Evolutionary conservation across 2,888 invertebrate species (phyloP), one percentile per base, ranked within the genome.

Genomic region (Ashinkailepas kermadecensis): DNA sequence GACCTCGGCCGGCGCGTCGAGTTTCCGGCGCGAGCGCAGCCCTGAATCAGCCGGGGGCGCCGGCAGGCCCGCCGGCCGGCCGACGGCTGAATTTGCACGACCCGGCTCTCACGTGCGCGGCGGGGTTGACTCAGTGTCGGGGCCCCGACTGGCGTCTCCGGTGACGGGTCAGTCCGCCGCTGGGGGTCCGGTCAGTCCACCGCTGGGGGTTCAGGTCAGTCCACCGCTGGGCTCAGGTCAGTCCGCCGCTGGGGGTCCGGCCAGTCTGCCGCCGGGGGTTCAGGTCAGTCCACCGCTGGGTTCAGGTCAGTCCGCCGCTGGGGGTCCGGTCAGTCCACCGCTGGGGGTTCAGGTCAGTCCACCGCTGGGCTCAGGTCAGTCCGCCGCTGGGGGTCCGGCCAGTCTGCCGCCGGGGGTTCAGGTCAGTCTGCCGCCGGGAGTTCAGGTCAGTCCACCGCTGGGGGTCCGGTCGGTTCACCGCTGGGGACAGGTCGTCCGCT

Each of bases 61-160:
- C 39, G 54, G 18, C 74, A 21, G 7, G 21, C 21, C 21, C 74
- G 54, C 21, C 65, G 11, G 23, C 65, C 21, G 21, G 21, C 23
- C 39, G 23, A 54, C 64, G n/a, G 74, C 74, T 56, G 54, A 74
- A 74, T 56, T 74, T 56, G 74, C 74, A 56, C 74, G 54, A 74
- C 12, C 56, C 10, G 21, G 70, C 70, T 70, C 70, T 70, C 70
- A 39, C 25, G 15, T 70, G 70, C 70, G 39, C 39, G 10, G 21
- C 70, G 15, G 70, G 23, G 23, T 39, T 70, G 70, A 70, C 39
- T 64, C 64, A 62, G n/a, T 64, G 64, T 21, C 2, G 18, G 18
- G 64, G 21, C 64, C n/a, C 39, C 2, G 39, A 39, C 39, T 4
- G 39, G 39, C 39, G 39, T 39, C 39, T 39, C 39, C 39, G 39